These are phyloP conservation scores for Drosophila leonis DNA, from an alignment of 2,888 invertebrate genomes.

Conservation along the genomic window DNA sequence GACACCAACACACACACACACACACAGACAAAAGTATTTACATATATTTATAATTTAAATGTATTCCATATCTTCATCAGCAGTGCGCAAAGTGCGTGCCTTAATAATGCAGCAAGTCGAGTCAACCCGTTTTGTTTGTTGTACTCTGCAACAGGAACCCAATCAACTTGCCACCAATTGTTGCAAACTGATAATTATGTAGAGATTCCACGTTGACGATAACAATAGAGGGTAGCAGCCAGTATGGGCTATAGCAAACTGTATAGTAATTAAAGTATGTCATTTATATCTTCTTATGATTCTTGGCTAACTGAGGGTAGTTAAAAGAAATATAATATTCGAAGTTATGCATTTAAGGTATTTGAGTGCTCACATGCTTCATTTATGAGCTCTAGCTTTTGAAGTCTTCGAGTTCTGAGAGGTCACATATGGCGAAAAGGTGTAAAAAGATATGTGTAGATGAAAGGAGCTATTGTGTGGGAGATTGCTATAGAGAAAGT, in stretches of 20 bases:
- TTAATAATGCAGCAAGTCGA: conserved; percentile 17
- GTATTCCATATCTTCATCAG: conserved; percentile 53
- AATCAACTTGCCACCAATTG: conserved; percentile 32
- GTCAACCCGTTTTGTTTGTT: conserved; percentile 30
- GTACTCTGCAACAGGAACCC: neutral
- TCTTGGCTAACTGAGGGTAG: neutral
- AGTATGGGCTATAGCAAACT: neutral
- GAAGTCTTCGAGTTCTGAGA: neutral
- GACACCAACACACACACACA: neutral
- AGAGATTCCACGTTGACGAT: conserved; percentile 24
- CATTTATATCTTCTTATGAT: neutral
- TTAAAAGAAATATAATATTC: neutral
- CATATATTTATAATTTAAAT: conserved; percentile 61
- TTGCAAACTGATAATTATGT: conserved; percentile 29
- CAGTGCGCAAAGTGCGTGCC: conserved; percentile 29
- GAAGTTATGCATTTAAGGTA: neutral
- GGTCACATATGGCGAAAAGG: neutral
- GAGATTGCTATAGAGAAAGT: no score
- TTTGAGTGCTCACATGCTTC: neutral
- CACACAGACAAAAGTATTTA: conserved; percentile 1
- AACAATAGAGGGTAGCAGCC: conserved; percentile 1
- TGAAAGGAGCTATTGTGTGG: no score
- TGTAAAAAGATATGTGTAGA: neutral
- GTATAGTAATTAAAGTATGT: conserved; percentile 3
- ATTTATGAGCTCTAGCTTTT: neutral